A percentile compares a stretch with the other conserved stretches of the same genome.
These are phyloP conservation scores for Mylabris phalerata DNA, from an alignment of 1,140 invertebrate species.

Conservation along the genomic window DNA sequence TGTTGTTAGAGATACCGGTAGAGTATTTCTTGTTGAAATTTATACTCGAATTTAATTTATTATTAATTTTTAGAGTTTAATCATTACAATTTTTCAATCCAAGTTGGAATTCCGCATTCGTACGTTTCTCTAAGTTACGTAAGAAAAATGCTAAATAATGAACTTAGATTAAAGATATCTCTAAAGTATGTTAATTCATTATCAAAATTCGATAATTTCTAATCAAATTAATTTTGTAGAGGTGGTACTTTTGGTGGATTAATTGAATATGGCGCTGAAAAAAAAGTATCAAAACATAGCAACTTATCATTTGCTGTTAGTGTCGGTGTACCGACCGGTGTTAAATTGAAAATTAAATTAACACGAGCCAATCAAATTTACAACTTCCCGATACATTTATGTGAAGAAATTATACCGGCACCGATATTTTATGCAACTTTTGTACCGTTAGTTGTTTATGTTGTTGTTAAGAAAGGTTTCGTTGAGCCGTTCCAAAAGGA, in stretches of 20 bases:
- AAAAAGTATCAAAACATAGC: conserved; percentile 86
- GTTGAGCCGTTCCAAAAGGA: conserved; percentile 80
- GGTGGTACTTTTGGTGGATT: conserved; percentile 79
- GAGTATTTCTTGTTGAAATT: conserved; percentile 33
- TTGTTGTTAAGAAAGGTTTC: conserved; percentile 74
- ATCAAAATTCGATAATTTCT: not conserved
- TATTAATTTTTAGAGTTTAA: conserved; percentile 36
- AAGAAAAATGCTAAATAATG: conserved; percentile 68
- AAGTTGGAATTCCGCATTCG: conserved; percentile 76
- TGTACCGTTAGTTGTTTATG: conserved; percentile 73
- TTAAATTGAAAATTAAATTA: conserved; percentile 81
- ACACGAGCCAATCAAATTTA: conserved; percentile 82
- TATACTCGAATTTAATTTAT: not conserved
- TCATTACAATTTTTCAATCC: conserved; percentile 58
- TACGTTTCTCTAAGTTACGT: conserved; percentile 69
- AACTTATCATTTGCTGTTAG: conserved; percentile 77
- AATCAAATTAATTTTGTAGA: conserved; percentile 46
- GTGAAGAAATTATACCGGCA: conserved; percentile 81
- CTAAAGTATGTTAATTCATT: conserved; percentile 59
- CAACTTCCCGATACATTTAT: conserved; percentile 82
- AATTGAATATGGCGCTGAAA: conserved; percentile 86
- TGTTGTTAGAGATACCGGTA: conserved; percentile 61
- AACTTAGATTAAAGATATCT: conserved; percentile 66
- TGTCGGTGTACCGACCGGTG: conserved; percentile 78
- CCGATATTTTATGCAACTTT: conserved; percentile 91